These are phyloP conservation scores for Siniperca scherzeri DNA, from an alignment of 2,797 vertebrate species.

Conservation along the genomic window DNA sequence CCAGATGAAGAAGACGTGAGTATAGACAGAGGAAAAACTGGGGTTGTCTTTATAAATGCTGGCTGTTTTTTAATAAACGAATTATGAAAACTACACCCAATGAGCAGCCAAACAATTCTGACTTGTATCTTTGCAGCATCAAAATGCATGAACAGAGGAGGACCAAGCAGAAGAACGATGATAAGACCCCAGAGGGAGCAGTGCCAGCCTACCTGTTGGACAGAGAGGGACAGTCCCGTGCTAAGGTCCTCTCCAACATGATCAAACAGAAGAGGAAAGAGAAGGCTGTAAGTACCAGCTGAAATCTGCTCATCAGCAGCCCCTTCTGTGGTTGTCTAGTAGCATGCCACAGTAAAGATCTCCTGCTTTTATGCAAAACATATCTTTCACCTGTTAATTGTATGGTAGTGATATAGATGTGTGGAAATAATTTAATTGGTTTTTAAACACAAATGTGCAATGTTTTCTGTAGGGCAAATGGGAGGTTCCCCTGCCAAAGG, in stretches of 20 bases:
- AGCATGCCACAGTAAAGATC: not conserved
- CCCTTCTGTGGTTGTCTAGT: not conserved
- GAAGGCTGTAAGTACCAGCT: slow-evolving; percentile 92
- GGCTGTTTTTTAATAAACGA: not conserved
- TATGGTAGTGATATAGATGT: not conserved
- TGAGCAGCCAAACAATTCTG: not conserved
- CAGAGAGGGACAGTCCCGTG: slow-evolving; percentile 95
- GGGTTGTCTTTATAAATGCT: rapidly evolving
- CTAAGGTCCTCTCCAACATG: slow-evolving; percentile 99
- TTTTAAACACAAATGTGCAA: not conserved
- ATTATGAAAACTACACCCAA: rapidly evolving
- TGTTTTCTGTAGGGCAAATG: slow-evolving; percentile 91
- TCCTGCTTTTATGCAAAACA: not conserved
- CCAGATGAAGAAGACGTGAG: slow-evolving; percentile 99
- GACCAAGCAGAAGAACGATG: slow-evolving; percentile 96
- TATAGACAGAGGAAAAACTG: slow-evolving; percentile 31
- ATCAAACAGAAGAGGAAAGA: slow-evolving; percentile 99
- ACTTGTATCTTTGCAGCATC: slow-evolving; percentile 84
- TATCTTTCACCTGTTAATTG: not conserved
- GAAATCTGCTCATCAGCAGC: not conserved
- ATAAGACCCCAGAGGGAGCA: slow-evolving; percentile 97
- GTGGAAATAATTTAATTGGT: not conserved
- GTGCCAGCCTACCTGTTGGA: slow-evolving; percentile 96
- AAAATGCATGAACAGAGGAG: slow-evolving; percentile 99
- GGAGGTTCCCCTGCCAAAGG: slow-evolving; percentile 98